Evolutionary conservation across 2,797 vertebrate genomes (phyloP), one percentile per base, ranked within the genome.

Genomic region (Myotis myotis): DNA sequence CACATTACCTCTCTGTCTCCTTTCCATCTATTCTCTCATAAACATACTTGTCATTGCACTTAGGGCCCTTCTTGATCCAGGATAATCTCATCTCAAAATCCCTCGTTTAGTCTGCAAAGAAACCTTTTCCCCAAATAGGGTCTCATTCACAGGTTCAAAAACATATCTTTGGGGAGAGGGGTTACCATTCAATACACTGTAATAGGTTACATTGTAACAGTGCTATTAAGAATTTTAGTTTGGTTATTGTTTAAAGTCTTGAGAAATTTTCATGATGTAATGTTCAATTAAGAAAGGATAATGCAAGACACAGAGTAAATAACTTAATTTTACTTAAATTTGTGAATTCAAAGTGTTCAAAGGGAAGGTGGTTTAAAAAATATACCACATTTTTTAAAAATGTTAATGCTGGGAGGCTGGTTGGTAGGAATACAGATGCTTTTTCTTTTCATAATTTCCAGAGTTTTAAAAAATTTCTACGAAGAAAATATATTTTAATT

Each of bases 381-480:
- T 30, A 72, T 16, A 17, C 5, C 10, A 87, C 68, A 83, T 80
- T 78, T 62, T 71, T 51, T 51, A 15, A 22, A 57, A 91, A 38
- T 2, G 70, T 78, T 74, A 82, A 44, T 81, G 19, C 3, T 78
- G 28, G 8, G 36, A 68, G 93, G 1, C 1, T 28, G 4, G 36
- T 47, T 66, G 30, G 15, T 78, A 82, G 25, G 11, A 64, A 70
- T 36, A 64, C 0, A 70, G 25, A 8, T 75, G 30, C 30, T 62
- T 86, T 91, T 93, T 84, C 30, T 94, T 51, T 74, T 82, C 6
- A 51, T 64, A 28, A 64, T 82, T 93, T 95, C 60, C 1, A 84
- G 23, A 82, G 15, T 80, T 89, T 87, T 85, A 30, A 23, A 92
- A 92, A 81, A 57, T 79, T 57, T 87, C 44, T 78, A 55, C 2